A percentile compares a stretch with the other conserved stretches of the same genome.
Conservation (phyloP, 2,888 invertebrate genomes). For the Tachina grossa region DNA sequence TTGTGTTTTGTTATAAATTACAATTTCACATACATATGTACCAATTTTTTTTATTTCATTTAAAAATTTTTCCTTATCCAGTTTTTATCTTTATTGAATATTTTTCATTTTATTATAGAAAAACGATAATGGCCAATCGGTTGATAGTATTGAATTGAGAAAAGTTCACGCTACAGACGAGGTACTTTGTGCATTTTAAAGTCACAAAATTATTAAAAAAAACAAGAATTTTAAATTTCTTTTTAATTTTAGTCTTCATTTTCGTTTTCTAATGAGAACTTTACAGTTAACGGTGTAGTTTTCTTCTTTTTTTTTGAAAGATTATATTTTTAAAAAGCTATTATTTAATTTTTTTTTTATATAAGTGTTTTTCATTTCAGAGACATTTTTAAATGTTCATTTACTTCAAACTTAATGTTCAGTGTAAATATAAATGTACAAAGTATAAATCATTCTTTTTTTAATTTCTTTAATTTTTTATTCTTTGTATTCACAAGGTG, state of each 20-base stretch:
- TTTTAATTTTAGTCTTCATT: slow-evolving; percentile 24
- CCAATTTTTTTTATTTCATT: slow-evolving; percentile 12
- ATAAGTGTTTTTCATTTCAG: slow-evolving; percentile 67
- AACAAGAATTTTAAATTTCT: too few relatives aligned
- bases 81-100: slow-evolving; percentile 51
- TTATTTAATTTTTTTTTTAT: slow-evolving; percentile 53
- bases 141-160: slow-evolving; percentile 83
- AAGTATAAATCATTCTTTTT: slow-evolving; percentile 68
- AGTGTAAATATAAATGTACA: slow-evolving; percentile 80
- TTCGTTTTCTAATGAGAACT: slow-evolving; percentile 46
- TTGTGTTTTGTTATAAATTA: slow-evolving; percentile 22
- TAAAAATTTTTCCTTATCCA: slow-evolving; percentile 4
- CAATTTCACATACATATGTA: neutral
- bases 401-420: slow-evolving; percentile 74
- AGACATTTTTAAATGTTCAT: slow-evolving; percentile 62
- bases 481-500: neutral
- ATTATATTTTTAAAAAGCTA: slow-evolving; percentile 10
- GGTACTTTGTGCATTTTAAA: slow-evolving; percentile 82
- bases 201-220: slow-evolving; percentile 63
- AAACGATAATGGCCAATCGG: slow-evolving; percentile 83
- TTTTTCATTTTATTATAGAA: slow-evolving; percentile 80
- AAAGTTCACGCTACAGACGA: slow-evolving; percentile 84
- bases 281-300: slow-evolving; percentile 59
- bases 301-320: slow-evolving; percentile 15
- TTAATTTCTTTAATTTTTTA: slow-evolving; percentile 49